Percentiles rank a stretch among this genome's conserved stretches.
These are phyloP conservation scores for Rhegmatorhina hoffmannsi DNA, from an alignment of 2,113 vertebrate genomes.

Conservation along the genomic window DNA sequence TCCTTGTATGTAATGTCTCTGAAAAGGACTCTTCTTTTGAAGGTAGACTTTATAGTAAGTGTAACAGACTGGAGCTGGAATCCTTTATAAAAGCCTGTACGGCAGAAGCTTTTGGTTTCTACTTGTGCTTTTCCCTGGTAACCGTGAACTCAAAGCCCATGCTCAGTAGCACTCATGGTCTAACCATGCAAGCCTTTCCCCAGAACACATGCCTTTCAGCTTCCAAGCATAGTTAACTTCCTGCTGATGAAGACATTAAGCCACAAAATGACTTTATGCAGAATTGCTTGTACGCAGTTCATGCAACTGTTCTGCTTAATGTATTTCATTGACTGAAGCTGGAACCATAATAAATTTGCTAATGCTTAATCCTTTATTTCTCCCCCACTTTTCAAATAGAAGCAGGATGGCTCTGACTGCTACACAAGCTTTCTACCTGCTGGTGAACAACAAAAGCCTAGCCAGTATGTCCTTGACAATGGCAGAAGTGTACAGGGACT, in stretches of 20 bases:
- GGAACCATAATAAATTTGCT: neutral
- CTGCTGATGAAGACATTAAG: neutral
- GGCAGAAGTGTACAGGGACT: slow-evolving; percentile 89
- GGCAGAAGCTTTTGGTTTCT: neutral
- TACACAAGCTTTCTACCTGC: slow-evolving; percentile 89
- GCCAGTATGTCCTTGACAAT: slow-evolving; percentile 88
- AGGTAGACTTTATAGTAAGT: neutral
- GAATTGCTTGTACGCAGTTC: neutral
- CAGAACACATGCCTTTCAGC: neutral
- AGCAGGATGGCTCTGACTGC: slow-evolving; percentile 87
- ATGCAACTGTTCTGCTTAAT: neutral
- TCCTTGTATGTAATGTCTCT: neutral
- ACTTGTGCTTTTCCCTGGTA: neutral
- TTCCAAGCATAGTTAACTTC: neutral
- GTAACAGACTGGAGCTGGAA: neutral
- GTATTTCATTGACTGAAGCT: neutral
- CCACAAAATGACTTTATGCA: neutral
- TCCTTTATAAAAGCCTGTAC: neutral
- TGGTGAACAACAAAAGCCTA: slow-evolving; percentile 85
- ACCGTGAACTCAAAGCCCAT: neutral
- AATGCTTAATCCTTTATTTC: neutral
- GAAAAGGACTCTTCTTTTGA: neutral
- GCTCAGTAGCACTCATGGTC: neutral
- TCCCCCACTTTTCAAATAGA: slow-evolving; percentile 56
- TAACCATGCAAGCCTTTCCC: neutral